Evolutionary conservation across 2,113 vertebrate genomes (phyloP).

Genomic region (Stegastes partitus): DNA sequence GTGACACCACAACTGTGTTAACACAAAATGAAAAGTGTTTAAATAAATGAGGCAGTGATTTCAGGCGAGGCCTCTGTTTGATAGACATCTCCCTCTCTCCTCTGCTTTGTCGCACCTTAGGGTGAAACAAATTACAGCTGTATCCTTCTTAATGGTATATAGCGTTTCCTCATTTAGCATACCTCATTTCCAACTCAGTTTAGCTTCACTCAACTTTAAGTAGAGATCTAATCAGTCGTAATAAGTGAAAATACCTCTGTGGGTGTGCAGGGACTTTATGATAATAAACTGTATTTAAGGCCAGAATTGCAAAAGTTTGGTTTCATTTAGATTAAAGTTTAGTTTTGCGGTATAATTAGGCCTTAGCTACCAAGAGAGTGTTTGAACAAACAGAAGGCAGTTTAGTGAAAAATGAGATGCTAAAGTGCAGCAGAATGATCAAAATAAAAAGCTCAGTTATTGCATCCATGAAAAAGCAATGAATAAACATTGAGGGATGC

Average conservation of each 20-base stretch:
- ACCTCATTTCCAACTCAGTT: slow-evolving; percentile 1
- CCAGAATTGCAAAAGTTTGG: slow-evolving; percentile 8
- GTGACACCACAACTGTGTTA: not conserved
- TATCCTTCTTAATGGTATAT: not conserved
- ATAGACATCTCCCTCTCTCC: not conserved
- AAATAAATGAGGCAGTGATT: not conserved
- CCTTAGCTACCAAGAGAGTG: no score
- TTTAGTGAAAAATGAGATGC: not conserved
- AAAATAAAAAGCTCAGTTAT: not conserved
- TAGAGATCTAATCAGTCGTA: not conserved
- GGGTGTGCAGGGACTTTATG: not conserved
- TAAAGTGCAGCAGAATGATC: not conserved
- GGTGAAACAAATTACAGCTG: slow-evolving; percentile 10
- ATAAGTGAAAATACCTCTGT: slow-evolving; percentile 13
- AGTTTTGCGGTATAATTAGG: not conserved
- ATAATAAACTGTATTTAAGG: not conserved
- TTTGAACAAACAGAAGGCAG: not conserved
- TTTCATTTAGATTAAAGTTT: not conserved
- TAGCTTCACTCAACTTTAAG: slow-evolving; percentile 4
- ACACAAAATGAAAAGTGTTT: not conserved
- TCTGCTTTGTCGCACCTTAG: not conserved
- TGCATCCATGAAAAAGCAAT: not conserved
- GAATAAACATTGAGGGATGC: not conserved
- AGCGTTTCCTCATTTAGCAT: not conserved
- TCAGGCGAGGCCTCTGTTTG: not conserved